Percentiles rank a stretch among this genome's conserved stretches.
These are phyloP conservation scores for Salmo trutta DNA, from an alignment of 2,797 vertebrate genomes.

Conservation along the genomic window DNA sequence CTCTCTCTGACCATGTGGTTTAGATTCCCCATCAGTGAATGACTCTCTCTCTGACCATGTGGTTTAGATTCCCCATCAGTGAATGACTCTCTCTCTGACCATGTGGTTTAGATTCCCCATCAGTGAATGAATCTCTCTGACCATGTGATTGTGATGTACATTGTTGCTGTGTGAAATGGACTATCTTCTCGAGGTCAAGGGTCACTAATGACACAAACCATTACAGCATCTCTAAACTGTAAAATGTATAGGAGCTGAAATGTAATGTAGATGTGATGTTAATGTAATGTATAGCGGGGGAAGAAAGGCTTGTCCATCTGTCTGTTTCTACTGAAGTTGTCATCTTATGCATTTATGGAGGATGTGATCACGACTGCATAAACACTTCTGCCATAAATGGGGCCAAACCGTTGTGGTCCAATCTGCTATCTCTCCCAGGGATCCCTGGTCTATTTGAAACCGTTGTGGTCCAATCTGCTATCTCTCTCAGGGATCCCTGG, in stretches of 20 bases:
- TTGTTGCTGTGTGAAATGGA: not conserved
- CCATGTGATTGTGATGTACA: not conserved
- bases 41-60: too few species aligned
- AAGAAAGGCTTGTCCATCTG: not conserved
- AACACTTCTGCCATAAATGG: conserved; percentile 27
- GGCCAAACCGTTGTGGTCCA: conserved; percentile 49
- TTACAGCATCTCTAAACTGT: not conserved
- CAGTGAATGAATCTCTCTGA: too few species aligned
- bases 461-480: too few species aligned
- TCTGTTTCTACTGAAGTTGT: not conserved
- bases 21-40: too few species aligned
- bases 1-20: too few species aligned
- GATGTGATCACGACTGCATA: not conserved
- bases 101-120: too few species aligned
- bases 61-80: too few species aligned
- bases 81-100: too few species aligned
- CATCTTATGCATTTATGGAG: not conserved
- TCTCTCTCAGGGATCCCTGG: too few species aligned
- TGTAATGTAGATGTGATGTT: not conserved
- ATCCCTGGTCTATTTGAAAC: too few species aligned
- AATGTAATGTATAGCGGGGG: not conserved
- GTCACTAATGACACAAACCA: conserved; percentile 3
- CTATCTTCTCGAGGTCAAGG: not conserved
- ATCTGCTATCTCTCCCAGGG: too few species aligned
- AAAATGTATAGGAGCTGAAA: not conserved